Conservation (phyloP, 2,113 vertebrate genomes). For the Passer montanus region DNA sequence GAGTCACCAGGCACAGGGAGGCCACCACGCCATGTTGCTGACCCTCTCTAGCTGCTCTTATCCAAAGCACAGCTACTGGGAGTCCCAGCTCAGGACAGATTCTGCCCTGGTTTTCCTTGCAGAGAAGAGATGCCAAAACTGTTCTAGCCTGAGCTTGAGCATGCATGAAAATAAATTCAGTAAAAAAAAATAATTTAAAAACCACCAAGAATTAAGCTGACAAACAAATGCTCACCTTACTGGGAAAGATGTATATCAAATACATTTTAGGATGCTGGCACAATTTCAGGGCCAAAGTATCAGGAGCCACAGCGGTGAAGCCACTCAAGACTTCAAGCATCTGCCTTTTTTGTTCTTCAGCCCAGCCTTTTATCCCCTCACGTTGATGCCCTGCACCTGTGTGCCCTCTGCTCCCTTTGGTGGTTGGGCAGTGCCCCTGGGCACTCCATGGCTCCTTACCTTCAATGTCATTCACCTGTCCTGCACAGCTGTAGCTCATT, state of each 20-base stretch:
- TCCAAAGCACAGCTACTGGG: background rate
- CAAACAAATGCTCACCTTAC: background rate
- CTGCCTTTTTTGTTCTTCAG: background rate
- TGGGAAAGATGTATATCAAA: background rate
- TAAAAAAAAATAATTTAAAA: no score
- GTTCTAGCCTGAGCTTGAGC: background rate
- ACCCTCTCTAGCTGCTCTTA: background rate
- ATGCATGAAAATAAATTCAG: background rate
- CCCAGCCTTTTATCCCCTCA: background rate
- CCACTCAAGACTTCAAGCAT: background rate
- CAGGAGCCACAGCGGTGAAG: no score
- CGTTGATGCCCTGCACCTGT: background rate
- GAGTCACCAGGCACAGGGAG: background rate
- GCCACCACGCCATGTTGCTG: background rate
- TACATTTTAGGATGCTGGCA: background rate
- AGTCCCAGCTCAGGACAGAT: background rate
- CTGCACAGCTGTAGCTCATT: background rate
- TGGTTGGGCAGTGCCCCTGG: background rate
- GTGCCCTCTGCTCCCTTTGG: background rate
- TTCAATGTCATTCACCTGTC: background rate
- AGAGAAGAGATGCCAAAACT: background rate
- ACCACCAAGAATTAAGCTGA: background rate
- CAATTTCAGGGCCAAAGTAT: background rate
- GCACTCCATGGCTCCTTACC: background rate
- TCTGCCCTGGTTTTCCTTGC: background rate